These are phyloP conservation scores for Procavia capensis DNA, from an alignment of 2,113 vertebrate genomes.

Conservation along the genomic window DNA sequence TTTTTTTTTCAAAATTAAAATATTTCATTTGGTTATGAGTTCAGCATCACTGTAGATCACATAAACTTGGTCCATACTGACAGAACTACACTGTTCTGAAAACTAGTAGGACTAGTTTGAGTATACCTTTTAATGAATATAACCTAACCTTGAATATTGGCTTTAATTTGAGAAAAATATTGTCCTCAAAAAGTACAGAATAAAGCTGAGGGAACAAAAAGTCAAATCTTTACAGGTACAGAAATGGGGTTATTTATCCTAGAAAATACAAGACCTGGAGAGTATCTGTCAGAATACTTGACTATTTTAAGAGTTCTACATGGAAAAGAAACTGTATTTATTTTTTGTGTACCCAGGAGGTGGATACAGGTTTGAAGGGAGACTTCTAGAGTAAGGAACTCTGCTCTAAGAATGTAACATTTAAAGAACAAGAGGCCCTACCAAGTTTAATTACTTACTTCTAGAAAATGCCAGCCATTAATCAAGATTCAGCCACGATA, in stretches of 20 bases:
- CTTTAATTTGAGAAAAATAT: neutral
- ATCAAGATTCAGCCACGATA: no score
- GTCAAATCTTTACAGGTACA: neutral
- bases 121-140: neutral
- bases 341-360: neutral
- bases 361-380: neutral
- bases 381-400: neutral
- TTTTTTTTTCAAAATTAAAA: neutral
- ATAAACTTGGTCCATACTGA: neutral
- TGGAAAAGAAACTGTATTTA: neutral
- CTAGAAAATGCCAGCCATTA: no score
- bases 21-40: neutral
- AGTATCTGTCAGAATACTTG: neutral
- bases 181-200: neutral
- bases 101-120: neutral
- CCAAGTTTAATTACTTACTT: no score
- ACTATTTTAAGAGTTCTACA: neutral
- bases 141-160: neutral
- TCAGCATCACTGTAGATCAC: neutral
- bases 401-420: no score
- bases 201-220: neutral
- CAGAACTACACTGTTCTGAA: neutral
- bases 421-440: no score
- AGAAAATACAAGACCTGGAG: no score
- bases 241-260: no score